A percentile compares a stretch with the other conserved stretches of the same genome.
Evolutionary conservation across 23 tunicate species (phyloP).

Genomic region (Phallusia fumigata): DNA sequence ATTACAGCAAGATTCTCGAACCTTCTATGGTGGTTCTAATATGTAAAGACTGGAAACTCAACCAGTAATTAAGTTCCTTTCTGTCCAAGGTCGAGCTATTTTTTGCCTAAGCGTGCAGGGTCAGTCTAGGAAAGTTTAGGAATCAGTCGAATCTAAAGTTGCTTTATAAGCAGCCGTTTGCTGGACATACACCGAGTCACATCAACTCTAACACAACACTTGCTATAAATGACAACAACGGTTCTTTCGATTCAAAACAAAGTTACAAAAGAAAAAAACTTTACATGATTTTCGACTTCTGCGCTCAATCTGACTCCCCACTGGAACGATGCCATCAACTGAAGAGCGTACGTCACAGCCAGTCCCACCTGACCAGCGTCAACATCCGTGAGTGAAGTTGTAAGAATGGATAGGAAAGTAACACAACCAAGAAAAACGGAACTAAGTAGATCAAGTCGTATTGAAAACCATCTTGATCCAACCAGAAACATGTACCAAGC

Average conservation of each 20-base stretch:
- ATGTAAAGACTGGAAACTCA: no score
- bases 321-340: constrained; percentile 69
- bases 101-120: no score
- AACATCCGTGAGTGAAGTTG: constrained; percentile 22
- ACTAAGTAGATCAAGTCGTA: constrained; percentile 64
- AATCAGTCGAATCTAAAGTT: no score
- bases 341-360: constrained; percentile 58
- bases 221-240: no score
- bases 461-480: constrained; percentile 71
- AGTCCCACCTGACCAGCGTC: constrained; percentile 73
- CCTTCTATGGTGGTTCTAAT: no score
- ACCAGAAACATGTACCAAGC: constrained; percentile 66
- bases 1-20: no score
- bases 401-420: constrained; percentile 38
- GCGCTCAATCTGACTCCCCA: constrained; percentile 77
- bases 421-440: constrained; percentile 54
- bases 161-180: no score
- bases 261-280: not conserved
- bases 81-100: no score
- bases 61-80: no score
- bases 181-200: no score
- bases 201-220: no score
- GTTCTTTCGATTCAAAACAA: not conserved
- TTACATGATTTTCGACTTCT: constrained; percentile 84
- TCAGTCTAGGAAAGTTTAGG: no score